Base-by-base conservation (phyloP, 2,113 vertebrate genomes). In the Ceratotherium simum region DNA sequence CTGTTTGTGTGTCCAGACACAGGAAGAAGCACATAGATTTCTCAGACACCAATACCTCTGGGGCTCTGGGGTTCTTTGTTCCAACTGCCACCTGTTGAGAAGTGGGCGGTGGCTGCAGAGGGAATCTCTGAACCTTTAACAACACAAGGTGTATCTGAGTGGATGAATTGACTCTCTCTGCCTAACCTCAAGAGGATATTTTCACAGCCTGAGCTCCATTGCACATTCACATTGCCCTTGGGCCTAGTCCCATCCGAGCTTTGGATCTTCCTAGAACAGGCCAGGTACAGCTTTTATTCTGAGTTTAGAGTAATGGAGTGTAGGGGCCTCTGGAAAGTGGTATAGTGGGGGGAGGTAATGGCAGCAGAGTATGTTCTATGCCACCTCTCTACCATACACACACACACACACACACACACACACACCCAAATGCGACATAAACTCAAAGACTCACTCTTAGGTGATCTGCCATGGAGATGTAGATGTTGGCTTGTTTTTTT, bases 361-460 rank as follows among this genome's bases (percentile, higher is more conserved):
- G 18, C 27, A 70, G 54, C 21, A 88, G 25, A 64, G 73, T 69
- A 29, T 17, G 23, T 67, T 67, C 21, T 73, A 5, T 62, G 14
- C 33, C 58, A 39, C 11, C 3, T 0, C 6, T 7, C 3, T 6
- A 9, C 20, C 36, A 14, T 12, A 25, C 20, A 33, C 29, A 60
- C n/a, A n/a, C 36, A 20, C 70, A 84, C 67, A 85, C 33, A 62
- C 17, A 25, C 17, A 42, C 62, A 21, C 46, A 18, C 72, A 75
- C 14, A 25, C 16, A 64, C 11, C 5, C 48, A 81, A 64, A 91
- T 33, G 58, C 86, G 86, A 4, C 29, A 67, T n/a, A 80, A 85
- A 92, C 51, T 6, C 42, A 60, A 86, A 83, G 62, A 33, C 7
- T 81, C 3, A n/a, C 25, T 78, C 70, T 80, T 46, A 33, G 25